Evolutionary conservation across 2,113 vertebrate species (phyloP), one percentile per base, ranked within the genome.

Genomic region (Perca schrenkii): DNA sequence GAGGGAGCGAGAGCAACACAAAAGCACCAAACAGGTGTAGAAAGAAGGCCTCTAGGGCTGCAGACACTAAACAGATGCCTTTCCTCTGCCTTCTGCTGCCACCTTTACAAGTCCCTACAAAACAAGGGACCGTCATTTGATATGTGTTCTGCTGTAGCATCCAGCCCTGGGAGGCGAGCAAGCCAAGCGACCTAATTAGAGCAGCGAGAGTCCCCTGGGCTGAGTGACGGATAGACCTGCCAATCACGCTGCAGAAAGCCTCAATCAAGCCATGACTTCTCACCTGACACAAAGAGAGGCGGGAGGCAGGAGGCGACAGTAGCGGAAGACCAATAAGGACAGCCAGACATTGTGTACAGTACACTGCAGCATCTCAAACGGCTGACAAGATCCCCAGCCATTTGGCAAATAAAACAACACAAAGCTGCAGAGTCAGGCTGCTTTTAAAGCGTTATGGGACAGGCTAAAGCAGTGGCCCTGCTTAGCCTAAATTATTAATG

Each of bases 201-300:
- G 91, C 91, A 83, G 86, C 58, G 64, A 90, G 88, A 81, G 84
- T 94, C 94, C 91, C 94, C 71, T 16, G 91, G 94, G 94, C 85
- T 86, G 93, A 94, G 93, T 94, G 94, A 95, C 93, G 88, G 94
- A 95, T 95, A 94, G 91, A 91, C 89, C 92, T 94, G 95, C 94
- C 95, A 95, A 94, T 95, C 94, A 94, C 77, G 21, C 66, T 0
- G 43, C 77, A 64, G 82, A 90, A 61, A 84, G 87, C 92, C 77
- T 88, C 89, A 84, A 86, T 91, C 90, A 90, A 88, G 88, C 91
- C 76, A 46, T 56, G 81, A 87, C 93, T 88, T 88, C 90, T 92
- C 92, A 94, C 94, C 94, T 94, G 94, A 92, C 91, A 88, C 82
- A 91, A 85, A 89, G 78, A 78, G 82, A 86, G 79, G 75, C n/a